Base-by-base conservation (phyloP, 2,113 vertebrate species). In the Burhinus bistriatus region DNA sequence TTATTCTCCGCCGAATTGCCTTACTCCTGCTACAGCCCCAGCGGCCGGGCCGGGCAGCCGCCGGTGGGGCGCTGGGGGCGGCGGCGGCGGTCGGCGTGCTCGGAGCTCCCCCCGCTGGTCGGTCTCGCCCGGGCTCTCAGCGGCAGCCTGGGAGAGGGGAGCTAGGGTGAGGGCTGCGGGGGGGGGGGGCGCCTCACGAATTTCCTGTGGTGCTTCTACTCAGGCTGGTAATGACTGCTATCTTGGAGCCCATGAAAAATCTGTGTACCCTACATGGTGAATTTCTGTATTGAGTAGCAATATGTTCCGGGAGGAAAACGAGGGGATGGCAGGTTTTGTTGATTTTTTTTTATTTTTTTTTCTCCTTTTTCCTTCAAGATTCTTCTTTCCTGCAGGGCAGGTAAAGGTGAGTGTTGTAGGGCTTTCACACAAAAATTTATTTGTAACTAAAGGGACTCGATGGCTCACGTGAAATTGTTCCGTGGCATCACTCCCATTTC, bases 31-130 rank as follows among this genome's bases (percentile, higher is more conserved):
- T 1, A 1, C 38, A 13, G 1, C 7, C 55, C 23, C 30, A 3
- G 72, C 57, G 30, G 26, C 17, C 12, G 32, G 21, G 36, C 27
- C 8, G 17, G 36, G 47, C n/a, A 32, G 30, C 22, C 18, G 30
- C 38, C 29, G 36, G 42, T 4, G 20, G 11, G 38, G 47, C 47
- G 47, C 20, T 5, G 20, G 47, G 47, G 21, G 47, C 21, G 47
- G 47, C 47, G 69, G 47, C n/a, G 32, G 55, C 61, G n/a, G 65
- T 38, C 47, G 29, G 61, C 54, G 96, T 16, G 88, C 87, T 84
- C 77, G 68, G 95, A 93, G 97, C 97, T 78, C 96, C 95, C 30
- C 94, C 93, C 15, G 47, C 94, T 62, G 97, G 89, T 34, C 69
- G 5, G 45, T 29, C 4, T 51, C 8, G 32, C 8, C 15, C 29